Evolutionary conservation across 2,888 invertebrate species (phyloP).

Genomic region (Ophonus ardosiacus): DNA sequence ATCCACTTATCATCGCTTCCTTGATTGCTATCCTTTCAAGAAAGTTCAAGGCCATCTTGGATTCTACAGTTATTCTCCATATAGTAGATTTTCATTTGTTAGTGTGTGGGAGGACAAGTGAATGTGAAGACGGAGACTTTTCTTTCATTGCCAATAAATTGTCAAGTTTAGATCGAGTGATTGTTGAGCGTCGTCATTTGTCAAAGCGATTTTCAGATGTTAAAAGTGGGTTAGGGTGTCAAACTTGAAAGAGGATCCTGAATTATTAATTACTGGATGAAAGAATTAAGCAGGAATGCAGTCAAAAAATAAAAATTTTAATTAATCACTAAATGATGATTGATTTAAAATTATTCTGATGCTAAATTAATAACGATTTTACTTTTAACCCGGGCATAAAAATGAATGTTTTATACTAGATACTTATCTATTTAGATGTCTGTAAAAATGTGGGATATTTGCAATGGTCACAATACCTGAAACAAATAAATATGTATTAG

Average conservation of each 20-base stretch:
- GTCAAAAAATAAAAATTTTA: not conserved
- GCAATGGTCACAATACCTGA: not conserved
- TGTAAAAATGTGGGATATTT: not conserved
- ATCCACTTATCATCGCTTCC: not conserved
- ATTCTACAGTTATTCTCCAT: not conserved
- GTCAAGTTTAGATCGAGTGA: not conserved
- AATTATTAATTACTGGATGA: slow-evolving; percentile 11
- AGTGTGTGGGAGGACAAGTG: slow-evolving; percentile 28
- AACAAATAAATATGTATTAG: slow-evolving; percentile 20
- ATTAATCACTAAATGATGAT: not conserved
- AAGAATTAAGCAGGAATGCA: no score
- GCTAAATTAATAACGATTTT: not conserved
- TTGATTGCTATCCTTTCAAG: not conserved
- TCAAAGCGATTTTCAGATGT: slow-evolving; percentile 21
- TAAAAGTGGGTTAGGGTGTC: slow-evolving; percentile 30
- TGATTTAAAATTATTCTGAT: slow-evolving; percentile 3
- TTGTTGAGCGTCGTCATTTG: not conserved
- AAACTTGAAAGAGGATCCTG: not conserved
- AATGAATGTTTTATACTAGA: not conserved
- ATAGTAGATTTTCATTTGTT: slow-evolving; percentile 35
- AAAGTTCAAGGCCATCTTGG: slow-evolving; percentile 32
- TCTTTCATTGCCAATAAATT: slow-evolving; percentile 23
- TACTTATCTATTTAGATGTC: not conserved
- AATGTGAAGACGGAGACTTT: slow-evolving; percentile 6
- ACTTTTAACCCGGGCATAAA: not conserved